Base-by-base conservation (phyloP, 2,113 vertebrate species). In the Fregata magnificens region DNA sequence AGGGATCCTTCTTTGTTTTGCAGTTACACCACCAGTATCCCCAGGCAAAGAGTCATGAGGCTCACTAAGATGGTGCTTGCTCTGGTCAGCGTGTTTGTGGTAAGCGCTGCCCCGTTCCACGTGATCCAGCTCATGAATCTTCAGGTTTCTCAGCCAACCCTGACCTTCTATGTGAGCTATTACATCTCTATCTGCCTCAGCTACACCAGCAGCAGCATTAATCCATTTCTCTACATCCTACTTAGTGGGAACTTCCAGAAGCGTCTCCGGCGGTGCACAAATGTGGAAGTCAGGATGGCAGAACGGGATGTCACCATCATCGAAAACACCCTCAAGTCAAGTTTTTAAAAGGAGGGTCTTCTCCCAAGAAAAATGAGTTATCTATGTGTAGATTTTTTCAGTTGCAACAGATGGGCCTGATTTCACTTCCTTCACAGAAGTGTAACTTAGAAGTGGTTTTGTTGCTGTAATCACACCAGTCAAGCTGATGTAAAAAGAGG, bases 141-240 rank as follows among this genome's bases (percentile, higher is more conserved):
- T 49, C 89, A 93, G 45, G 55, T 97, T 81, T 94, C 77, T 53
- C 94, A 97, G 58, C 97, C 90, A 5, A 73, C 93, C 0, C 65
- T 97, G 63, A 95, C 92, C 32, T 98, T 98, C 95, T 96, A 93
- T 1, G 12, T 97, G 40, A 95, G 92, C 95, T 98, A 97, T 82
- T 98, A 96, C n/a, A 31, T 96, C 66, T 97, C 96, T 38, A 92
- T 98, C 76, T 98, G 98, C 88, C 97, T 98, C 90, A 98, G 98
- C 88, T 98, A 97, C 3, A 55, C 96, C 76, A 96, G 95, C 88
- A 98, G 98, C 88, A 97, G 94, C 58, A 78, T 98, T 77, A 98
- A 97, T 62, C 97, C 98, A 82, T 98, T 98, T 83, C 97, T 98
- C 34, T 98, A 98, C 87, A 96, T 97, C 71, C 80, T 98, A 24